These are phyloP conservation scores for Atta cephalotes DNA, from an alignment of 1,140 invertebrate species.

Conservation along the genomic window DNA sequence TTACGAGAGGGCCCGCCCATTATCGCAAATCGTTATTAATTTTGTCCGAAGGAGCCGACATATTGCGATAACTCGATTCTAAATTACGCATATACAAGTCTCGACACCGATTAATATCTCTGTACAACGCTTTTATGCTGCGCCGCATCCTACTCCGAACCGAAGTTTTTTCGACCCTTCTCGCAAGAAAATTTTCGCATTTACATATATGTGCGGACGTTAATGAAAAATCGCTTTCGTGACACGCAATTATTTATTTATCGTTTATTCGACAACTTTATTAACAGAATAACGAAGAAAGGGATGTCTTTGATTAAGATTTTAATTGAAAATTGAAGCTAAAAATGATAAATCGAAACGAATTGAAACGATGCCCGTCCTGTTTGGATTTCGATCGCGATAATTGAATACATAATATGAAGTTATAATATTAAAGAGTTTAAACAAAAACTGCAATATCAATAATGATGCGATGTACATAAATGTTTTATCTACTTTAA, in stretches of 20 bases:
- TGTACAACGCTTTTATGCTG: constrained; percentile 24
- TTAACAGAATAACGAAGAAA: constrained; percentile 40
- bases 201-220: constrained; percentile 41
- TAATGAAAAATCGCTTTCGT: constrained; percentile 48
- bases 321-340: constrained; percentile 43
- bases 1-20: constrained; percentile 51
- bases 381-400: not conserved
- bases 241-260: constrained; percentile 51
- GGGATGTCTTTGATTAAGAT: constrained; percentile 42
- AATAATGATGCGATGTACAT: not conserved
- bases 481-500: constrained; percentile 13
- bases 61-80: constrained; percentile 61
- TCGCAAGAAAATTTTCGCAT: constrained; percentile 25
- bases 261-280: constrained; percentile 37
- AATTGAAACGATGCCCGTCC: not conserved
- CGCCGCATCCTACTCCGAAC: constrained; percentile 17
- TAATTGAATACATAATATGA: not conserved
- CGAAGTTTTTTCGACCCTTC: constrained; percentile 13
- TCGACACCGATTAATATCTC: constrained; percentile 30
- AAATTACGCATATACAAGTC: constrained; percentile 51
- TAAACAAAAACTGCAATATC: not conserved
- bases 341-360: not conserved
- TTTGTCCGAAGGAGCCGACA: constrained; percentile 40
- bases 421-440: not conserved
- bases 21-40: constrained; percentile 63